Evolutionary conservation across 2,113 vertebrate species (phyloP).

Genomic region (Ailurus styani): DNA sequence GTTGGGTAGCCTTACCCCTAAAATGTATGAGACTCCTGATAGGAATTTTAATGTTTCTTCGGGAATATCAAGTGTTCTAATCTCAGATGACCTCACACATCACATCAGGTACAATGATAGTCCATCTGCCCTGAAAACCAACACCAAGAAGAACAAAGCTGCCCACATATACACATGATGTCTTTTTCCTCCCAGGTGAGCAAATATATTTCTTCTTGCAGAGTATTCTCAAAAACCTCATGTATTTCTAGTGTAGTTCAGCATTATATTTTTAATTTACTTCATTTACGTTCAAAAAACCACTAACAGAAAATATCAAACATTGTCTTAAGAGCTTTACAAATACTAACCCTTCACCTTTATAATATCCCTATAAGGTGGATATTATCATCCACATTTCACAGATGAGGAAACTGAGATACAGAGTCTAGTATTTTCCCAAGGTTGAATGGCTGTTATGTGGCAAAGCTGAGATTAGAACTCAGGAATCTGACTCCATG

Average conservation of each 20-base stretch:
- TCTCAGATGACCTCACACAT: constrained; percentile 78
- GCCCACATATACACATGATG: background rate
- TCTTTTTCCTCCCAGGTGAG: background rate
- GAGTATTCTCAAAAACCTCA: background rate
- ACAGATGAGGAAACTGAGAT: background rate
- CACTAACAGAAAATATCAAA: background rate
- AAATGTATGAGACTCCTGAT: constrained; percentile 82
- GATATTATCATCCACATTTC: background rate
- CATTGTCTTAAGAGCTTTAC: background rate
- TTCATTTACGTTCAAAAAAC: background rate
- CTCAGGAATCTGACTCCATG: background rate
- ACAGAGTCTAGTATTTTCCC: background rate
- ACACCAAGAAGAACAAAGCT: background rate
- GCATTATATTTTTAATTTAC: background rate
- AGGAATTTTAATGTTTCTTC: constrained; percentile 90
- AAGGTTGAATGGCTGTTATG: background rate
- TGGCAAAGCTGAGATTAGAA: background rate
- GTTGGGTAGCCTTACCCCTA: constrained; percentile 61
- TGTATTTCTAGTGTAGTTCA: background rate
- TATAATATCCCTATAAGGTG: background rate
- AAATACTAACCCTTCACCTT: background rate
- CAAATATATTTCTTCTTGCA: background rate
- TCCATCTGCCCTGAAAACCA: constrained; percentile 60
- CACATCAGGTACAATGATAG: constrained; percentile 61
- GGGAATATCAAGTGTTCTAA: constrained; percentile 85